phyloP scores from a whole-genome alignment of 1,140 invertebrate species.

The Scaptomyza montana region DNA sequence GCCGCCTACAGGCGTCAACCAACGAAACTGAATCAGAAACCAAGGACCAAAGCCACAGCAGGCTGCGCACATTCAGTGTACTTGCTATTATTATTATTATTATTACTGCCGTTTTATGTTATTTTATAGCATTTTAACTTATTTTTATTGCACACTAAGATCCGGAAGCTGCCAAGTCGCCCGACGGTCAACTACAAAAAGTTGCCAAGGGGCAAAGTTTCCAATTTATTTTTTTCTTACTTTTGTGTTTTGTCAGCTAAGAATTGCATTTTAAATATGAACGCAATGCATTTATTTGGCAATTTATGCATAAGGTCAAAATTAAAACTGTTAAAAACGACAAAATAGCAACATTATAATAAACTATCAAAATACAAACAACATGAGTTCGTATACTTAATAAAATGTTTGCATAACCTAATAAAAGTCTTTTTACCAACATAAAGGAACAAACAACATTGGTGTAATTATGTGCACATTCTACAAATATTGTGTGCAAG shows the following conservation, averaged over 20 bases:
- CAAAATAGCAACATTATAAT: no score
- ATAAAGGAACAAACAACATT: background rate
- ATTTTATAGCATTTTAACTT: constrained; percentile 67
- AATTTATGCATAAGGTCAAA: background rate
- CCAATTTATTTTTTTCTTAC: no score
- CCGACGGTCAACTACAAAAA: constrained; percentile 16
- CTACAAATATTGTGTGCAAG: background rate
- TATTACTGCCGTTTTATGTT: constrained; percentile 58
- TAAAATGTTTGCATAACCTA: no score
- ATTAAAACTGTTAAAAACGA: background rate
- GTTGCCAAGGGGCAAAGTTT: constrained; percentile 13
- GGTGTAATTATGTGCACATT: constrained; percentile 5
- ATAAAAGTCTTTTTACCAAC: background rate
- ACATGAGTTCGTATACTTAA: no score
- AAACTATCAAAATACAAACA: no score
- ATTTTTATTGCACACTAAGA: constrained; percentile 55
- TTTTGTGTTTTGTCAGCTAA: background rate
- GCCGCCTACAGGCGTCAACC: background rate
- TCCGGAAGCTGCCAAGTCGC: constrained; percentile 24
- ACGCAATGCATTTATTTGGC: constrained; percentile 8
- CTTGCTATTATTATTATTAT: constrained; percentile 68
- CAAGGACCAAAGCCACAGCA: constrained; percentile 27
- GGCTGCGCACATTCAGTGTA: constrained; percentile 41
- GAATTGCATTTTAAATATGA: background rate
- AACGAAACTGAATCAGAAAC: background rate